Evolutionary conservation across 2,797 vertebrate genomes (phyloP), one percentile per base, ranked within the genome.

Genomic region (Danio kyathit): DNA sequence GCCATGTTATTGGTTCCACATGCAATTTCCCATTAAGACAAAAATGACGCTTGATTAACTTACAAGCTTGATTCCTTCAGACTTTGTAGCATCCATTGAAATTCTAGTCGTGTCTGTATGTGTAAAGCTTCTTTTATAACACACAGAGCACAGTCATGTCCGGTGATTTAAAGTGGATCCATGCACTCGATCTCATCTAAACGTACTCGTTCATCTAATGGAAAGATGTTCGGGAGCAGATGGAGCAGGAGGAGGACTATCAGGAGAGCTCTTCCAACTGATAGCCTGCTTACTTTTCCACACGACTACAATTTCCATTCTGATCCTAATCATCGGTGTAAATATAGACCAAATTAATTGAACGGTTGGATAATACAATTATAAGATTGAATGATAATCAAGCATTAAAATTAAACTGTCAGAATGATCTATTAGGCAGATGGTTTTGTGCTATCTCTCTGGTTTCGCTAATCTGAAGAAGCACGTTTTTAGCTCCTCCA

Each of bases 291-390:
- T 64, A 91, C 90, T 89, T 85, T 85, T 90, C 89, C 85, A 57
- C 83, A 84, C 70, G 4, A 80, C 84, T 84, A 83, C 87, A 88
- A 86, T 73, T 72, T 77, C 82, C 87, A 79, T 84, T 90, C 54
- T 19, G 84, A 76, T 88, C 90, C 87, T 89, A 90, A 93, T 91
- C 90, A 92, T 91, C 86, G 91, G 90, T 92, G 93, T 94, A 94
- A 94, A 94, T 94, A 92, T 92, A 93, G 93, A 93, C 89, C 89
- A 89, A 90, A 92, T 93, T 92, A 93, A 94, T 91, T 92, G 92
- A 92, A 90, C 89, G 90, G 92, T 91, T 92, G 92, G 87, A 92
- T 92, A 92, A 93, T 92, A 90, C 90, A 90, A 94, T 94, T 93
- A 93, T 91, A 88, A 92, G 91, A 93, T 92, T 92, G 91, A 92